A percentile compares a stretch with the other conserved stretches of the same genome.
phyloP scores from a whole-genome alignment of 2,797 vertebrate genomes.

The Alcedo atthis region DNA sequence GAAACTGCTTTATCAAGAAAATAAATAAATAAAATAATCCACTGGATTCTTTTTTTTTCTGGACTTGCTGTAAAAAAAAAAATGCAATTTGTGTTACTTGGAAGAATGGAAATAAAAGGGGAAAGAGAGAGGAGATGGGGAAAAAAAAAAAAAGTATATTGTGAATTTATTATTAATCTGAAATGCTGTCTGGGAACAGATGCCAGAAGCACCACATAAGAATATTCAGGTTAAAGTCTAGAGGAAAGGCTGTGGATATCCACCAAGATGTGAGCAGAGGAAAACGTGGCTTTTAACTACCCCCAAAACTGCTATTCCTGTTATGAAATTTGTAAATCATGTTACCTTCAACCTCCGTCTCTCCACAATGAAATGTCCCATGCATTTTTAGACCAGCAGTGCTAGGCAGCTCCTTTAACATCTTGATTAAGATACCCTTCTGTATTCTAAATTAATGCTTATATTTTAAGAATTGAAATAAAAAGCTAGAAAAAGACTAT shows the following conservation, averaged over 20 bases:
- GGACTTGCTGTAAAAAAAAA: neutral
- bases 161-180: neutral
- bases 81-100: neutral
- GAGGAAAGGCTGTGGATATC: neutral
- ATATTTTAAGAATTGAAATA: conserved; percentile 16
- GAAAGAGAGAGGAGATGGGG: neutral
- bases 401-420: neutral
- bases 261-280: neutral
- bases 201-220: neutral
- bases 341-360: neutral
- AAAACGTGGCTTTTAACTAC: neutral
- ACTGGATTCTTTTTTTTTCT: neutral
- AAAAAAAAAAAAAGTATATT: neutral
- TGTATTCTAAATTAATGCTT: neutral
- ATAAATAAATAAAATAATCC: neutral
- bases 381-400: neutral
- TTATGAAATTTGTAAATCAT: neutral
- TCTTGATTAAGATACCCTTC: neutral
- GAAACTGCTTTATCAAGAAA: neutral
- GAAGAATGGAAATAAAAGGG: neutral
- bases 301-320: neutral
- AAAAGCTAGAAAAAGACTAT: neutral
- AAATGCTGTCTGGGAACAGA: neutral
- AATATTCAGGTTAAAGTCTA: neutral
- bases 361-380: neutral